Base-by-base conservation (phyloP, 2,797 vertebrate species). In the Notolabrus celidotus region DNA sequence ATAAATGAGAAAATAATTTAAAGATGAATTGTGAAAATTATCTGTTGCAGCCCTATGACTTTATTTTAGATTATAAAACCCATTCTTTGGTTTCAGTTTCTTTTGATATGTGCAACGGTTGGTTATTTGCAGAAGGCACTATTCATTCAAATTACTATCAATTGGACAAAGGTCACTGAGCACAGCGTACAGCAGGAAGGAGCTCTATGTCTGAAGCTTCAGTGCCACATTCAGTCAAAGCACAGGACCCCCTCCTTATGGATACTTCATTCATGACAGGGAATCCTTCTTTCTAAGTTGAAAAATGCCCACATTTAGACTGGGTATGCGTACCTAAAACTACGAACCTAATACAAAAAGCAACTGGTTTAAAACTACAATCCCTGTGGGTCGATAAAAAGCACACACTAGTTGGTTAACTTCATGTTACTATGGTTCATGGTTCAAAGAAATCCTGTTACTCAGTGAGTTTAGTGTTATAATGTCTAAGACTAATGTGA, bases 111-210 rank as follows among this genome's bases (percentile, higher is more conserved):
- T 56, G 16, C 51, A 42, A 38, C 10, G 27, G 23, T 55, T 36
- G 3, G 6, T 74, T 56, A 31, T 34, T 8, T 41, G 14, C 17
- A 53, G 31, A 38, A 61, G 4, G 4, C 39, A 34, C 52, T n/a
- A n/a, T 49, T 31, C 29, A 4, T 7, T 31, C 29, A 31, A 6
- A 39, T 47, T 61, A 31, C 41, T 10, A 60, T 36, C 55, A 6
- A 6, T 22, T 15, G 55, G 19, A 33, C 63, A 81, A 83, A 81
- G 76, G 69, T 79, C 66, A 39, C n/a, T 12, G 10, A 33, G 11
- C 3, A 5, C 4, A 14, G 31, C 2, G 42, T 34, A 42, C 20
- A 23, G 22, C 3, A 31, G 20, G 12, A 15, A 62, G 11, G 19
- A 25, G 5, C 42, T 19, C 11, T 23, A 25, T 22, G 2, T 11